Evolutionary conservation across 2,888 invertebrate genomes (phyloP).

Genomic region (Autographa gamma): DNA sequence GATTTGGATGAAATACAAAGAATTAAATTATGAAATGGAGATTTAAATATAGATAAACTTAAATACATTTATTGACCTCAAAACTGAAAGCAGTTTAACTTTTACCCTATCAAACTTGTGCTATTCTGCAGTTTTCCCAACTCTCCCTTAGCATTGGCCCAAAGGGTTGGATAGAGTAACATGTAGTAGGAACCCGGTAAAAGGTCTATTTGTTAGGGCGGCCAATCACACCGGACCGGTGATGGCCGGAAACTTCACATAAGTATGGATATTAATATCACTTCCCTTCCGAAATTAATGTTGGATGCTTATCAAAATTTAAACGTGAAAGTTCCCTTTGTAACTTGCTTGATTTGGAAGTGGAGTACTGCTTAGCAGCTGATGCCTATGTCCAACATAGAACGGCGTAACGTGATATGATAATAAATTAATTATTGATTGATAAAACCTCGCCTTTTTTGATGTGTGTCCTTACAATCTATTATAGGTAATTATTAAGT

Average conservation of each 20-base stretch:
- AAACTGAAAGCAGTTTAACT: conserved; percentile 39
- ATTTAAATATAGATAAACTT: conserved; percentile 32
- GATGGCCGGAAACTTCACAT: conserved; percentile 69
- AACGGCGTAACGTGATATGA: too few species aligned
- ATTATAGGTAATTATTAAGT: conserved; percentile 6
- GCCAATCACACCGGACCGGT: conserved; percentile 68
- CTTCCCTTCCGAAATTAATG: conserved; percentile 36
- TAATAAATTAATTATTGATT: too few species aligned
- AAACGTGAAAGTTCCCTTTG: background rate
- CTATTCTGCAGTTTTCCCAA: conserved; percentile 47
- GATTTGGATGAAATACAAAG: too few species aligned
- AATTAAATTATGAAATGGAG: conserved; percentile 15
- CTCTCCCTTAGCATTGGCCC: conserved; percentile 58
- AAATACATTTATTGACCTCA: conserved; percentile 22
- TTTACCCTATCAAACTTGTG: conserved; percentile 61
- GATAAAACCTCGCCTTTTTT: background rate
- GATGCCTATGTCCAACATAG: too few species aligned
- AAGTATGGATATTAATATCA: conserved; percentile 38
- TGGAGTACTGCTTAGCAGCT: background rate
- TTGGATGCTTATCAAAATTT: conserved; percentile 14
- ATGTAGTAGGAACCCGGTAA: conserved; percentile 57
- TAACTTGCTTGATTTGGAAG: background rate
- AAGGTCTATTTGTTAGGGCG: conserved; percentile 72
- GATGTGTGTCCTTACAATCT: background rate
- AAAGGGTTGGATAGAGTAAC: conserved; percentile 71